These are phyloP conservation scores for Netelia virgata DNA, from an alignment of 2,888 invertebrate species.

Conservation along the genomic window DNA sequence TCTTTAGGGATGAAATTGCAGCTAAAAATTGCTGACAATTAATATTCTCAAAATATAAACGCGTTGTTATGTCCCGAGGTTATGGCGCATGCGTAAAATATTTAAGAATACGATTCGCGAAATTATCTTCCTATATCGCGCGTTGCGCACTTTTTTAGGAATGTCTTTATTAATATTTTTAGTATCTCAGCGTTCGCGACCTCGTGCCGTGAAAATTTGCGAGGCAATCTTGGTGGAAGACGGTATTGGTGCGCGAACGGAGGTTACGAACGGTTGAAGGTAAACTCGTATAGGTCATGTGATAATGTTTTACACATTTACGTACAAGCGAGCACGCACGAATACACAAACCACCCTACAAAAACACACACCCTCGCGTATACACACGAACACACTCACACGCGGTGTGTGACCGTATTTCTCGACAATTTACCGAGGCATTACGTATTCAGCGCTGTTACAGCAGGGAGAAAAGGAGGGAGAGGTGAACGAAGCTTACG, in stretches of 20 bases:
- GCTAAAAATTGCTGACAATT: no score
- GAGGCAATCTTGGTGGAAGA: neutral
- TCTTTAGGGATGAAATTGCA: no score
- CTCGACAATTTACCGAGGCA: conserved; percentile 47
- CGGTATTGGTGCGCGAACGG: neutral
- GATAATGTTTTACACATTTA: conserved; percentile 41
- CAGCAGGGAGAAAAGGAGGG: conserved; percentile 21
- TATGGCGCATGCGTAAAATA: no score
- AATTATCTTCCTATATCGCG: no score
- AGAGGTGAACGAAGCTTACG: conserved; percentile 28
- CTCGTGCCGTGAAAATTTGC: conserved; percentile 29
- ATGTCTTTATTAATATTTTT: neutral
- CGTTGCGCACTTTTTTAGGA: no score
- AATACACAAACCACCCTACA: neutral
- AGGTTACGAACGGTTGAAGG: conserved; percentile 6
- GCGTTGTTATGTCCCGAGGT: no score
- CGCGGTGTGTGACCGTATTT: conserved; percentile 23
- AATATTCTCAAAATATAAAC: no score
- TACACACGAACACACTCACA: neutral
- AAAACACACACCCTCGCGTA: neutral
- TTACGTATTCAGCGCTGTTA: conserved; percentile 49
- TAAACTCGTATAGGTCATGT: conserved; percentile 30
- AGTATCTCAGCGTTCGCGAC: neutral
- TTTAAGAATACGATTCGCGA: no score
- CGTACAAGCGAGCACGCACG: conserved; percentile 6